Conservation (phyloP, 2,797 vertebrate species). For the Bufotes viridis region DNA sequence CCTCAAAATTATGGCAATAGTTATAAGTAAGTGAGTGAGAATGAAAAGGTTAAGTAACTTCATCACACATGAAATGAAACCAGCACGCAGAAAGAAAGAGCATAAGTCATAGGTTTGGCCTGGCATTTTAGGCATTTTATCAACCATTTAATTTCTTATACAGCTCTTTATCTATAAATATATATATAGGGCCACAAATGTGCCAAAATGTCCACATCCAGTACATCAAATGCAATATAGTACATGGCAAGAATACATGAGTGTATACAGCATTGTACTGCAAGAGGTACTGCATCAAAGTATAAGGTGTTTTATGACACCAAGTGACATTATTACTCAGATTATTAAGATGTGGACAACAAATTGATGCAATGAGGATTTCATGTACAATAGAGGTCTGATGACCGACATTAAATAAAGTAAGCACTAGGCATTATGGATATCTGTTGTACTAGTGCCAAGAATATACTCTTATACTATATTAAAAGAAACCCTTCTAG, state of each 20-base stretch:
- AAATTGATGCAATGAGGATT: too few species aligned
- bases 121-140: conserved; percentile 36
- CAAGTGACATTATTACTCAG: too few species aligned
- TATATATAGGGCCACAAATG: not conserved
- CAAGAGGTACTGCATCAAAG: too few species aligned
- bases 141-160: not conserved
- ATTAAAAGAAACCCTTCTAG: not conserved
- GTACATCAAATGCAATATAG: not conserved
- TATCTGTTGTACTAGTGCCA: not conserved
- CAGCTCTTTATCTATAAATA: too few species aligned
- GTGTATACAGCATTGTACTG: too few species aligned
- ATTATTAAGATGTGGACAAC: too few species aligned
- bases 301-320: too few species aligned
- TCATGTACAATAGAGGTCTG: too few species aligned
- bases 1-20: conserved; percentile 31
- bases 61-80: conserved; percentile 50
- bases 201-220: not conserved
- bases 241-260: too few species aligned
- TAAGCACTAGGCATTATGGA: not conserved
- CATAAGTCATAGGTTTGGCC: conserved; percentile 15
- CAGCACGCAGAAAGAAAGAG: conserved; percentile 16
- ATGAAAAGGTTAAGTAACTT: conserved; percentile 62
- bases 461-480: not conserved
- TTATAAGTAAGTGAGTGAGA: conserved; percentile 52
- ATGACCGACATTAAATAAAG: not conserved